Evolutionary conservation across 2,797 vertebrate species (phyloP), one percentile per base, ranked within the genome.

Genomic region (Pseudochromis fuscus): DNA sequence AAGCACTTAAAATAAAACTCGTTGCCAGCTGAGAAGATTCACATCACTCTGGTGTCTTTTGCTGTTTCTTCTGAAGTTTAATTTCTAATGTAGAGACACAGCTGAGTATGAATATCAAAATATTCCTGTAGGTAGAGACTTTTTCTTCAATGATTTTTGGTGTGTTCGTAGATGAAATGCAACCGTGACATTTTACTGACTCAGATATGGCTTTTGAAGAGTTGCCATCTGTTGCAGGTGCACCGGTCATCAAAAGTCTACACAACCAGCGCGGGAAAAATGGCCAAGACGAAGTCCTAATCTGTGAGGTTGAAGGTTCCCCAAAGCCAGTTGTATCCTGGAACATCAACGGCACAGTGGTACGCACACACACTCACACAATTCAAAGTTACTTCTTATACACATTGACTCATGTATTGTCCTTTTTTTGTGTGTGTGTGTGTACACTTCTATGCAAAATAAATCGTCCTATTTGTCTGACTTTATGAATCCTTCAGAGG

Each of bases 321-420:
- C 98, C 98, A 4, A 97, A 97, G 74, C 98, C 97, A 67, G 90
- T 87, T 24, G 96, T 99, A 63, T 94, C 95, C 40, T 99, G 98
- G 96, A 96, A 93, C 90, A 92, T 97, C 90, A 96, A 95, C 45
- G 93, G 92, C 82, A 94, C 94, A 56, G 60, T 60, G 75, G 95
- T 95, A 93, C 67, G 90, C 60, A 44, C 50, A 21, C 15, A 2
- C 69, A 50, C 70, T 23, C 50, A n/a, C n/a, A n/a, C n/a, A n/a
- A n/a, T n/a, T n/a, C n/a, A n/a, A n/a, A n/a, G n/a, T n/a, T n/a
- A n/a, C n/a, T n/a, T n/a, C n/a, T n/a, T n/a, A n/a, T n/a, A n/a
- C n/a, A n/a, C n/a, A n/a, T n/a, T n/a, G n/a, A n/a, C n/a, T n/a
- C n/a, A n/a, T n/a, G n/a, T n/a, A n/a, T n/a, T n/a, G n/a, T n/a